A percentile compares a stretch with the other conserved stretches of the same genome.
Conservation (phyloP, 2,113 vertebrate genomes). For the Propithecus coquereli region DNA sequence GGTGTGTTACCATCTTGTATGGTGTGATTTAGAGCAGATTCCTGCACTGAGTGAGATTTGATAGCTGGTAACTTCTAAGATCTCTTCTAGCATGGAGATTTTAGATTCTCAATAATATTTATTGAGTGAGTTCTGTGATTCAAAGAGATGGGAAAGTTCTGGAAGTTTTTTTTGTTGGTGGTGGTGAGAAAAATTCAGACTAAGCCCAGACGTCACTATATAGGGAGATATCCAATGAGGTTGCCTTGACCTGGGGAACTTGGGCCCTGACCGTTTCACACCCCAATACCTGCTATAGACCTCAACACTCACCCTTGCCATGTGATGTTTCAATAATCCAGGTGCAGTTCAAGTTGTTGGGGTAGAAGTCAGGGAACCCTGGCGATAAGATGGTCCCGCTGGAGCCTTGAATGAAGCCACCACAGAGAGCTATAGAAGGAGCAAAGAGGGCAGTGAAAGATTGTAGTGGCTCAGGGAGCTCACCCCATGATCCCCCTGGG, state of each 20-base stretch:
- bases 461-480: not conserved
- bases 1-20: not conserved
- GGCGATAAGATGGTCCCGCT: constrained; percentile 96
- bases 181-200: not conserved
- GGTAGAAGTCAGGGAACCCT: constrained; percentile 98
- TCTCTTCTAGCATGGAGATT: not conserved
- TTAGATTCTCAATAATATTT: not conserved
- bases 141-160: not conserved
- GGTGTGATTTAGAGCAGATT: not conserved
- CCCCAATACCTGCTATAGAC: not conserved
- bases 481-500: not conserved
- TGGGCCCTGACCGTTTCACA: not conserved
- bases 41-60: not conserved
- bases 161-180: not conserved
- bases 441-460: not conserved
- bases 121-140: not conserved
- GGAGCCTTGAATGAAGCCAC: constrained; percentile 95
- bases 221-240: not conserved
- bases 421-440: constrained; percentile 89
- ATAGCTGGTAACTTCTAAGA: not conserved
- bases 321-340: constrained; percentile 98
- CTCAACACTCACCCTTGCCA: constrained; percentile 91
- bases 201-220: not conserved
- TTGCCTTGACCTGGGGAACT: not conserved
- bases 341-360: constrained; percentile 98